Evolutionary conservation across 1,140 invertebrate genomes (phyloP), one percentile per base, ranked within the genome.

Genomic region (Trinorchestia longiramus): DNA sequence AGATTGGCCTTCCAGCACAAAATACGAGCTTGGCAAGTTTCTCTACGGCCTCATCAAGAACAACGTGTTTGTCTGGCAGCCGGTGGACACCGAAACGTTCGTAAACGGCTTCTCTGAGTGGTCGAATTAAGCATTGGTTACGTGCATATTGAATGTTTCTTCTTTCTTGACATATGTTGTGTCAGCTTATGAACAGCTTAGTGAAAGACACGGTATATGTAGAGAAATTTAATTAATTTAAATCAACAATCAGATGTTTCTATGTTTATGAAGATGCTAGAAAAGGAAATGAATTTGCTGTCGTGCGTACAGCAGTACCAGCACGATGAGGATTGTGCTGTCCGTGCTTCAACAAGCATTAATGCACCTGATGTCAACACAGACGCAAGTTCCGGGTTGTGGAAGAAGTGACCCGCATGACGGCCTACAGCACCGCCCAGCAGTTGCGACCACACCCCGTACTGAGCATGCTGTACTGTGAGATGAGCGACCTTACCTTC

Each of bases 401-500:
- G 97, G 99, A 98, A 97, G 98, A 98, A 62, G 97, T 99, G 47
- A 99, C 98, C 97, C 98, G 98, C 19, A 98, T 97, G 43, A 98
- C 98, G 97, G 98, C 98, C 0, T 97, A 98, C 0, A 96, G 98
- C 43, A 97, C 98, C 0, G 98, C 98, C 95, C 98, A 98, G 97
- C 98, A 99, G 97, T 98, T 99, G n/a, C 98, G 99, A 97, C 98
- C 98, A 43, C 98, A 99, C 98, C 99, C 98, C 36, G 97, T 98
- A 77, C 97, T 99, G 40, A 97, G 98, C 8, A 98, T 98, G 94
- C 97, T 99, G 62, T 98, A 98, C 97, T 97, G 98, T 45, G 98
- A 98, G 43, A 98, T 98, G 0, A 97, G 98, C 40, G 96, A 96
- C 3, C 47, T 97, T 19, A 96, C 95, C 28, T 99, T 99, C 97